Evolutionary conservation across 2,888 invertebrate genomes (phyloP), one percentile per base, ranked within the genome.

Genomic region (Epirrhoe tristata): DNA sequence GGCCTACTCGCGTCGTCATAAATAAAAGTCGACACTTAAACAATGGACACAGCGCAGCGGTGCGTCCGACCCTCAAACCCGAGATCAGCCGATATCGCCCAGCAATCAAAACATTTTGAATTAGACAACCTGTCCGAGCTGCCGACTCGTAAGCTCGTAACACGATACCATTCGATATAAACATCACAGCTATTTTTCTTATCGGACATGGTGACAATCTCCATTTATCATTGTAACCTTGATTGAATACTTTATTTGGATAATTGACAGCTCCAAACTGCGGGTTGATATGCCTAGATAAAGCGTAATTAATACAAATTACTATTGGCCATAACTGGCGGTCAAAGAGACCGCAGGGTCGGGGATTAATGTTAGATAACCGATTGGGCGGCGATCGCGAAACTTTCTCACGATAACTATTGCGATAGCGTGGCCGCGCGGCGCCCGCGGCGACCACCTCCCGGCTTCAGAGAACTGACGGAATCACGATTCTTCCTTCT

Each of bases 1-100:
- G 71, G 72, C 76, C 73, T 79, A 77, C 73, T 74, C 72, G 77
- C 78, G 81, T 81, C 84, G 79, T 82, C 81, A 82, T 91, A 87
- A 91, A 91, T 88, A 87, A 86, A 85, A 85, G 86, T 90, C 88
- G 90, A 91, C 89, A 84, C 81, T 81, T 82, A 85, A 83, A 91
- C 90, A 91, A 91, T 91, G 82, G 84, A 70, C 71, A 65, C 74
- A 59, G 71, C 68, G 77, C 74, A 59, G 71, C 68, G 77, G 79
- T 73, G 73, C 76, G 78, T 78, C 78, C 81, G 82, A 77, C 80
- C 81, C 81, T 82, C 77, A 71, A 84, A 76, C 77, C 79, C 77
- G 69, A 77, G 79, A 87, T 88, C 81, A 67, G 63, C 52, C 76
- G 89, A 89, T 89, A 88, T 74, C 72, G 71, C 64, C 77, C 71